Percentiles rank a stretch among this genome's conserved stretches.
Evolutionary conservation across 2,888 invertebrate species (phyloP).

Genomic region (Stramonita haemastoma): DNA sequence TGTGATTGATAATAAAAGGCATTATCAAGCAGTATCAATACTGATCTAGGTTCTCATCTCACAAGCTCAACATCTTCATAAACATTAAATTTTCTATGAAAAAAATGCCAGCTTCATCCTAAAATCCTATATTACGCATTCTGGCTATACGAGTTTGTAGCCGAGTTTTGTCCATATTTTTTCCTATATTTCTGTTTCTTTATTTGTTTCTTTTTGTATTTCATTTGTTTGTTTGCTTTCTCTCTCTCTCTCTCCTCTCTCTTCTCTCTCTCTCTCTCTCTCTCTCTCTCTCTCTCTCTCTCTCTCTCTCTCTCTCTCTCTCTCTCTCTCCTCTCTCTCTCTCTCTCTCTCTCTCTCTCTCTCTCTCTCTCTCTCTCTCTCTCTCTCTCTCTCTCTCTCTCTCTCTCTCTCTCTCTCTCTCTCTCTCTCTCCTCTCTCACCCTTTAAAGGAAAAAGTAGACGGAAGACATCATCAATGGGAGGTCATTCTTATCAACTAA

Average conservation of each 20-base stretch:
- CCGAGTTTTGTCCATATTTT: no score
- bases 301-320: neutral
- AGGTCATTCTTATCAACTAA: no score
- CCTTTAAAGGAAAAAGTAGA: neutral
- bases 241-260: neutral
- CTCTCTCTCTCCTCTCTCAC: neutral
- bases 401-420: neutral
- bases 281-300: neutral
- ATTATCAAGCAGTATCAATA: no score
- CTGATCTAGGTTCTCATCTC: no score
- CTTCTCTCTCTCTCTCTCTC: neutral
- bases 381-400: neutral
- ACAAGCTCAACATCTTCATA: no score
- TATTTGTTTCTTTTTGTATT: neutral
- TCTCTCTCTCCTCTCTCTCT: neutral
- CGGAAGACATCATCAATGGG: no score
- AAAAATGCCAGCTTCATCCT: no score
- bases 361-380: neutral
- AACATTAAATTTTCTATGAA: no score
- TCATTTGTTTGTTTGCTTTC: neutral
- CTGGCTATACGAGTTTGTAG: no score
- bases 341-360: neutral
- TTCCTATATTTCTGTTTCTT: neutral
- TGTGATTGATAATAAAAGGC: no score
- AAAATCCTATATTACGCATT: no score